Conservation (phyloP, 2,888 invertebrate species). For the Drosophila phalerata region DNA sequence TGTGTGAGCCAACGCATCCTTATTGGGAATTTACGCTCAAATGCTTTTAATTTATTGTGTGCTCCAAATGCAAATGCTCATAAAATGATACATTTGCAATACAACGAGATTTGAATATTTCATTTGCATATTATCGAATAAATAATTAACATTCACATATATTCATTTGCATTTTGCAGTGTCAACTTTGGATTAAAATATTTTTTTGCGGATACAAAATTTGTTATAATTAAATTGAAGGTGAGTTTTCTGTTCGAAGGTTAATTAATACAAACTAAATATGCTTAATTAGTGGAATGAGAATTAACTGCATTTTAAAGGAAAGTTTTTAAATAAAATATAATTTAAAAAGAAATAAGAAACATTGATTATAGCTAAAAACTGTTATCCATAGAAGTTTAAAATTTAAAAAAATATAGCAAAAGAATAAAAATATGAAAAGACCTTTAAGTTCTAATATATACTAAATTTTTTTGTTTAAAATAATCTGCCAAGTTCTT, state of each 20-base stretch:
- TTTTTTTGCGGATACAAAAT: conserved; percentile 50
- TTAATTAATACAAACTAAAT: conserved; percentile 1
- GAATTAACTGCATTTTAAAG: background rate
- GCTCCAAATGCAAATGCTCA: conserved; percentile 5
- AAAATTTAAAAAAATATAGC: no score
- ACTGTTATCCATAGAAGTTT: no score
- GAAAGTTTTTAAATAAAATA: background rate
- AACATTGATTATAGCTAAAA: no score
- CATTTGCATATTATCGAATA: conserved; percentile 14
- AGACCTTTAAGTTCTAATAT: no score
- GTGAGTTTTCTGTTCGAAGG: conserved; percentile 41
- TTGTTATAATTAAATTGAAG: conserved; percentile 42
- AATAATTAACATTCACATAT: conserved; percentile 29
- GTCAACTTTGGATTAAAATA: conserved; percentile 53
- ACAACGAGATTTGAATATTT: conserved; percentile 23
- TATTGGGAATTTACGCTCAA: conserved; percentile 11
- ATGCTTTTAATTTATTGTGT: conserved; percentile 17
- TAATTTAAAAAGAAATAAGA: background rate
- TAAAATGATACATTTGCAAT: conserved; percentile 22
- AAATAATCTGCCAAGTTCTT: background rate
- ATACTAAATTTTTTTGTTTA: no score
- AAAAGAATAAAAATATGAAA: no score
- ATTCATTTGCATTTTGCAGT: conserved; percentile 58
- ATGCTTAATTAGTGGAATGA: background rate
- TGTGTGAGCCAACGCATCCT: conserved; percentile 23